Evolutionary conservation across 2,113 vertebrate genomes (phyloP), one percentile per base, ranked within the genome.

Genomic region (Herpetotheres cachinnans): DNA sequence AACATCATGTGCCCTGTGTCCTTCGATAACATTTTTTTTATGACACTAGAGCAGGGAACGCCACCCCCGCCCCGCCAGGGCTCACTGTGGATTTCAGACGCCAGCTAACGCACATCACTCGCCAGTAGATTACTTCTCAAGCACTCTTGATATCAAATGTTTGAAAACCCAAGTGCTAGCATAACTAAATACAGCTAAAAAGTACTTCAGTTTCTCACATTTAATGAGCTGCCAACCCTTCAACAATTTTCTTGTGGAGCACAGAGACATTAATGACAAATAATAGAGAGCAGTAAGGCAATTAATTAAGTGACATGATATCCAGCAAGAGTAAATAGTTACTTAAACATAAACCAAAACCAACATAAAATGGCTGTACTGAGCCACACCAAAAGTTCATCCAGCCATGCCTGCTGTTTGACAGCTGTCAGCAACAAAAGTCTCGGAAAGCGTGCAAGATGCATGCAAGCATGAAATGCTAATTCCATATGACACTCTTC

Each of bases 41-140:
- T 32, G 76, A 18, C 29, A 9, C 29, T 19, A 7, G 11, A 66
- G 61, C 71, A 79, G 36, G 42, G 17, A 46, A 79, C 21, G 30
- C 32, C 59, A 55, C 4, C 5, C 16, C 3, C n/a, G 20, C 3
- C 30, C 2, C 19, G 10, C 3, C 1, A 2, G 7, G 38, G 44
- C 25, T 67, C 47, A 18, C 16, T 2, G 0, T 5, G 27, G 21
- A 34, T 81, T 47, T 38, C 55, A 56, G 42, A 24, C 1, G 1
- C 36, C 69, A 58, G 11, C 1, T 47, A 49, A 29, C 11, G 58
- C 50, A 10, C 46, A 40, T 15, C 25, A 3, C 25, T 63, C 20
- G 0, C 69, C 61, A 34, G 42, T 24, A 24, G 55, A 24, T 92
- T 46, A 36, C 6, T 3, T 67, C 78, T 79, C 70, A 59, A 93